Evolutionary conservation across 2,888 invertebrate species (phyloP).

Genomic region (Tiliacea citrago): DNA sequence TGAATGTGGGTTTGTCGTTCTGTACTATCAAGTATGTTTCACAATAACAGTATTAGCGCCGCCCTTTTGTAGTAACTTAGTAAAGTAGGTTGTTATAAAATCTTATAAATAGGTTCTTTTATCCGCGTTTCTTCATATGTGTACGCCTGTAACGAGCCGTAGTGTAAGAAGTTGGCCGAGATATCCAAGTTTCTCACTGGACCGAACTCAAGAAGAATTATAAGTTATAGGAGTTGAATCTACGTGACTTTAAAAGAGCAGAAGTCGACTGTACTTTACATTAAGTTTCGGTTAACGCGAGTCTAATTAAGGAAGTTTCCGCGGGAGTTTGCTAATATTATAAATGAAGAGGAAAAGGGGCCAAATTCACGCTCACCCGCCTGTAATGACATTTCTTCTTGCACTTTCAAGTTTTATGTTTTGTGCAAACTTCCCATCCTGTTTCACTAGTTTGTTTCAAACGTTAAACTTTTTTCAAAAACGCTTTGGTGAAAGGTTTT

Average conservation of each 20-base stretch:
- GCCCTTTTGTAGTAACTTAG: not conserved
- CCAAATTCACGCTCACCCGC: slow-evolving; percentile 73
- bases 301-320: slow-evolving; percentile 83
- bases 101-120: slow-evolving; percentile 21
- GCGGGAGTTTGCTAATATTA: slow-evolving; percentile 81
- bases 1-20: slow-evolving; percentile 10
- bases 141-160: slow-evolving; percentile 57
- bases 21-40: slow-evolving; percentile 14
- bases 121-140: slow-evolving; percentile 34
- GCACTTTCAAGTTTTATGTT: slow-evolving; percentile 70
- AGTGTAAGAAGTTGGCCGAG: slow-evolving; percentile 66
- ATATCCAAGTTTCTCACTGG: slow-evolving; percentile 74
- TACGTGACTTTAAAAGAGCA: slow-evolving; percentile 82
- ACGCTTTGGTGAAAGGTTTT: slow-evolving; percentile 35
- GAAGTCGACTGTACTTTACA: slow-evolving; percentile 81
- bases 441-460: slow-evolving; percentile 61
- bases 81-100: slow-evolving; percentile 14
- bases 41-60: slow-evolving; percentile 4
- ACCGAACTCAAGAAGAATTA: slow-evolving; percentile 73
- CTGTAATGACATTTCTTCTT: slow-evolving; percentile 77
- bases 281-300: slow-evolving; percentile 83
- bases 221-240: slow-evolving; percentile 76
- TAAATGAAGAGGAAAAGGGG: slow-evolving; percentile 83
- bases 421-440: slow-evolving; percentile 66
- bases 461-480: slow-evolving; percentile 44